These are phyloP conservation scores for Spilosoma lubricipeda DNA, from an alignment of 2,888 invertebrate species.

Conservation along the genomic window DNA sequence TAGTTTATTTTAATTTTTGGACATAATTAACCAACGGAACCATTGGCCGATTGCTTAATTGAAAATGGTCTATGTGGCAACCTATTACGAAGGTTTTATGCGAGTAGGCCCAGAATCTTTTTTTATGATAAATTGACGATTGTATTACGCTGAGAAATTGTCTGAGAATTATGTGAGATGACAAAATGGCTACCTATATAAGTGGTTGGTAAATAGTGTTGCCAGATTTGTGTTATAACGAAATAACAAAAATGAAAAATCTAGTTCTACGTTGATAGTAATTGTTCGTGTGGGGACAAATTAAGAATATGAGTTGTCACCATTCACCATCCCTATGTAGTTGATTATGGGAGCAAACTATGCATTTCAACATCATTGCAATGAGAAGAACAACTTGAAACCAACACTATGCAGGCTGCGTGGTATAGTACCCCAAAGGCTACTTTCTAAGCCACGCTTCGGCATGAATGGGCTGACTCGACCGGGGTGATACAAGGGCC, in stretches of 20 bases:
- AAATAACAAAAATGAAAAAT: neutral
- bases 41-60: conserved; percentile 26
- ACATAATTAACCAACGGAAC: conserved; percentile 33
- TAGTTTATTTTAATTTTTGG: neutral
- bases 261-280: neutral
- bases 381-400: too few species aligned
- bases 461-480: too few species aligned
- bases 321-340: too few species aligned
- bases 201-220: conserved; percentile 7
- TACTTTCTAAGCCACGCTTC: too few species aligned
- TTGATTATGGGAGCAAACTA: too few species aligned
- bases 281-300: too few species aligned
- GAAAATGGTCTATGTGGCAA: conserved; percentile 41
- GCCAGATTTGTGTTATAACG: neutral
- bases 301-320: too few species aligned
- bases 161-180: conserved; percentile 23
- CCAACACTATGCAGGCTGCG: too few species aligned
- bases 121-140: conserved; percentile 33
- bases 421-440: too few species aligned
- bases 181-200: conserved; percentile 19
- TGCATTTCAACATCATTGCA: too few species aligned
- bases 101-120: conserved; percentile 29
- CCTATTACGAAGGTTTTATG: conserved; percentile 43
- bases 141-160: conserved; percentile 31
- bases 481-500: too few species aligned